Conservation (phyloP, 2,113 vertebrate genomes). For the Etia nguti region DNA sequence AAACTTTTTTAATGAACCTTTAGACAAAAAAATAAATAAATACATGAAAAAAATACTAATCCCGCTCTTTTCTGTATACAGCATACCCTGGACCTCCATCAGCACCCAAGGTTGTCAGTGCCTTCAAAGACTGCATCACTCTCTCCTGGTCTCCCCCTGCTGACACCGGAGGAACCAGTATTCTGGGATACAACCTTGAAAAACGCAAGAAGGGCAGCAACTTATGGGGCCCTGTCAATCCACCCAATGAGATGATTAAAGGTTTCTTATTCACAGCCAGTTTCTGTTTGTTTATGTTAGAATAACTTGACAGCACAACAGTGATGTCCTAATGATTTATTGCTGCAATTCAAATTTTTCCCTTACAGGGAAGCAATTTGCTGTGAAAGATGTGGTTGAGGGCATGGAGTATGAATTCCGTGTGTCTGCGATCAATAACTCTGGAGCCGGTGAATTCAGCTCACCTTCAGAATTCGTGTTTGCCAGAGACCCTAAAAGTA, state of each 20-base stretch:
- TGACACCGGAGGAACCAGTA: slow-evolving; percentile 72
- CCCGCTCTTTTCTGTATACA: slow-evolving; percentile 33
- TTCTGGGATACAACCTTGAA: slow-evolving; percentile 83
- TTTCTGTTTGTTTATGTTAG: background rate
- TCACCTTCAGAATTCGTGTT: slow-evolving; percentile 76
- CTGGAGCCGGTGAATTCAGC: slow-evolving; percentile 82
- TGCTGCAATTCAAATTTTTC: background rate
- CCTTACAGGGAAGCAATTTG: slow-evolving; percentile 72
- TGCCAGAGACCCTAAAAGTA: slow-evolving; percentile 82
- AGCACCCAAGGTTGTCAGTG: slow-evolving; percentile 74
- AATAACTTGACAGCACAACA: background rate
- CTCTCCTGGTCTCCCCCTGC: slow-evolving; percentile 78
- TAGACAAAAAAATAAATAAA: background rate
- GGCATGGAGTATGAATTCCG: slow-evolving; percentile 88
- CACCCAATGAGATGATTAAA: slow-evolving; percentile 58
- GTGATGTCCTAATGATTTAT: background rate
- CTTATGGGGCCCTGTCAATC: slow-evolving; percentile 76
- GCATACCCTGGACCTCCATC: slow-evolving; percentile 80
- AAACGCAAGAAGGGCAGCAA: slow-evolving; percentile 86
- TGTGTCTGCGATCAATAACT: slow-evolving; percentile 80
- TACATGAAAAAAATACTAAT: background rate
- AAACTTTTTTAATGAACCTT: background rate
- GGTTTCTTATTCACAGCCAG: slow-evolving; percentile 52
- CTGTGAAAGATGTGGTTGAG: slow-evolving; percentile 72
- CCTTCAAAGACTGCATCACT: slow-evolving; percentile 75